Percentiles rank a stretch among this genome's conserved stretches.
Evolutionary conservation across 2,113 vertebrate species (phyloP).

Genomic region (Cryptomyrus ogoouensis): DNA sequence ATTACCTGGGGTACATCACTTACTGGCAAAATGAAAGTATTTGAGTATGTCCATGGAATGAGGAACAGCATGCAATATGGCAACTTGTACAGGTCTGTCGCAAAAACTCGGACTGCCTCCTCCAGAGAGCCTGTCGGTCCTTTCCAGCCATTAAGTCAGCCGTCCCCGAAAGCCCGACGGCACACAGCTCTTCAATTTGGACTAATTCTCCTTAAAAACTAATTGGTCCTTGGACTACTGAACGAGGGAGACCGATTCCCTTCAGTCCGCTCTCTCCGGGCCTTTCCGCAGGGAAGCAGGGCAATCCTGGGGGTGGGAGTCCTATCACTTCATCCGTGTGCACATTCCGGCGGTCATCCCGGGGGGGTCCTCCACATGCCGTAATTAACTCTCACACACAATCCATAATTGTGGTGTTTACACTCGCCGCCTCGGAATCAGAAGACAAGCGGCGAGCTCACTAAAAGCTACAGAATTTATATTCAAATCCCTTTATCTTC

Average conservation of each 20-base stretch:
- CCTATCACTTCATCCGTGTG: slow-evolving; percentile 61
- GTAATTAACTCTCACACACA: slow-evolving; percentile 70
- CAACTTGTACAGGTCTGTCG: neutral
- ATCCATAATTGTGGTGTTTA: slow-evolving; percentile 78
- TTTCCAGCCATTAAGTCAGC: slow-evolving; percentile 56
- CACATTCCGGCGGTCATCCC: slow-evolving; percentile 62
- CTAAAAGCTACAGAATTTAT: slow-evolving; percentile 63
- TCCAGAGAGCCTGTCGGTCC: slow-evolving; percentile 46
- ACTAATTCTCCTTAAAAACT: slow-evolving; percentile 72
- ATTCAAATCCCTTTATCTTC: slow-evolving; percentile 47
- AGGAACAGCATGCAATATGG: slow-evolving; percentile 8
- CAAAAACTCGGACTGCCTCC: slow-evolving; percentile 12
- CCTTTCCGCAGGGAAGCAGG: slow-evolving; percentile 44
- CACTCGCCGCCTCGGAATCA: slow-evolving; percentile 59
- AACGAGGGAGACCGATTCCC: slow-evolving; percentile 56
- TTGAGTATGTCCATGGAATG: neutral
- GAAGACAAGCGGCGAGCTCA: slow-evolving; percentile 39
- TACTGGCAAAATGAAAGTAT: neutral
- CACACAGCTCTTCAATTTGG: slow-evolving; percentile 61
- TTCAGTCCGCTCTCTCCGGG: slow-evolving; percentile 60
- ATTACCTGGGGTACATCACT: neutral
- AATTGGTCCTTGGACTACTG: slow-evolving; percentile 65
- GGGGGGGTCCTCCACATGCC: slow-evolving; percentile 53
- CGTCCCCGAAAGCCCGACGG: slow-evolving; percentile 66
- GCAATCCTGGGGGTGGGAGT: slow-evolving; percentile 41